Evolutionary conservation across 1,140 invertebrate species (phyloP), one percentile per base, ranked within the genome.

Genomic region (Pomacea maculata): DNA sequence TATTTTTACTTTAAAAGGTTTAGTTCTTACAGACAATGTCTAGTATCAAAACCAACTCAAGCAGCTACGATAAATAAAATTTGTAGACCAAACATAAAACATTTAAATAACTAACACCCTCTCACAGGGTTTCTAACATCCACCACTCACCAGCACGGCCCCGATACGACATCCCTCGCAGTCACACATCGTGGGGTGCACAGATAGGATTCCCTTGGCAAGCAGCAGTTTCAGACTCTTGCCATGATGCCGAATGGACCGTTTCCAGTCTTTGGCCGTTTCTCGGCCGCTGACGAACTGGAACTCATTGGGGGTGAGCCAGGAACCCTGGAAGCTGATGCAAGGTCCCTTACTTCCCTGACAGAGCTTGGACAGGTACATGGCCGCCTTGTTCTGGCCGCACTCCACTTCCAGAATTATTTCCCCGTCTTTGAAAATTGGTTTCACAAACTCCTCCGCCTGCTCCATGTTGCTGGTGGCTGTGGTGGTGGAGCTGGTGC

Each of bases 221-320:
- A 93, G 88, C n/a, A 93, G 85, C 29, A 93, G 85, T 82, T 93
- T 93, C 79, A 93, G 88, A 80, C 92, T 93, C 85, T 92, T 93
- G 52, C 92, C 92, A 82, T 91, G 90, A 81, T 93, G 92, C 70
- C 92, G 88, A 77, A 92, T 93, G 64, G 91, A 92, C n/a, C 92
- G 84, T 86, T 93, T 93, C 92, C 92, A 93, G 85, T 93, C 92
- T 81, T 93, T 93, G 70, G 92, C 92, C 9, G 92, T 93, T 83
- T 92, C 92, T 63, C 92, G 82, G 9, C 92, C 92, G 81, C 91
- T 92, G 21, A 92, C 89, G 75, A 88, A 91, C 85, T 93, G 92
- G 81, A 93, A 93, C 82, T 93, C 92, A 84, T 93, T 93, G 12
- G 92, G 92, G 29, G 92, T 93, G 14, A 93, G 85, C 92, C 92